Conservation (phyloP, 2,797 vertebrate genomes). For the Enteromius unitaeniatus region DNA sequence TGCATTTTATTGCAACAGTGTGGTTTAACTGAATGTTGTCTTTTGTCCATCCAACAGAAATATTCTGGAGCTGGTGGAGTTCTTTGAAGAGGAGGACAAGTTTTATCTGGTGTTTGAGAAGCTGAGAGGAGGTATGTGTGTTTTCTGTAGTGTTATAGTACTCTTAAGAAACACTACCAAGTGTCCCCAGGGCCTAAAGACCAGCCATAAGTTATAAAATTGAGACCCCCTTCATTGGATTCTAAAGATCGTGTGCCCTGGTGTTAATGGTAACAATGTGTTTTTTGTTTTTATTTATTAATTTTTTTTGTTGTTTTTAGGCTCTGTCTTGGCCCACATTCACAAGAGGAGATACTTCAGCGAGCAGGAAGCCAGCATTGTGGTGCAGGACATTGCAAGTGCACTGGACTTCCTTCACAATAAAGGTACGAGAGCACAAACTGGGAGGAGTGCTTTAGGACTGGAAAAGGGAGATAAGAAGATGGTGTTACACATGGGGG, state of each 20-base stretch:
- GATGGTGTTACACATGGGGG: conserved; percentile 2
- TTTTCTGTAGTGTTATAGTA: conserved; percentile 16
- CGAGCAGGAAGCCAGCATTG: conserved; percentile 93
- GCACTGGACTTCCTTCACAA: conserved; percentile 97
- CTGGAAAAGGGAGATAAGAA: conserved; percentile 1
- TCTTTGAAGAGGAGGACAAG: conserved; percentile 97
- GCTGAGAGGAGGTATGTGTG: conserved; percentile 88
- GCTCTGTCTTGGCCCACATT: conserved; percentile 95
- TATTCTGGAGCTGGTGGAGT: conserved; percentile 96
- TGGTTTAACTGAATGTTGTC: neutral
- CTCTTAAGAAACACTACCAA: conserved; percentile 27
- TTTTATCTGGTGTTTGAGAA: conserved; percentile 99
- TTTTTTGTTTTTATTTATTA: neutral
- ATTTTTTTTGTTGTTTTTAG: conserved; percentile 54
- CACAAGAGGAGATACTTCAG: conserved; percentile 93
- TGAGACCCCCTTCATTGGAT: neutral
- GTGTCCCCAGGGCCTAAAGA: conserved; percentile 14
- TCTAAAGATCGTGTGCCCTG: neutral
- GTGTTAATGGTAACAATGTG: conserved; percentile 12
- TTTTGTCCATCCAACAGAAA: conserved; percentile 78
- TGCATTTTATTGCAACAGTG: neutral
- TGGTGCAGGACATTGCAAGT: conserved; percentile 94
- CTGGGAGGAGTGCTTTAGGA: neutral
- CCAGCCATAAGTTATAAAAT: neutral
- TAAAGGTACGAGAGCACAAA: conserved; percentile 83